These are phyloP conservation scores for Busseola fusca DNA, from an alignment of 2,888 invertebrate genomes.

Conservation along the genomic window DNA sequence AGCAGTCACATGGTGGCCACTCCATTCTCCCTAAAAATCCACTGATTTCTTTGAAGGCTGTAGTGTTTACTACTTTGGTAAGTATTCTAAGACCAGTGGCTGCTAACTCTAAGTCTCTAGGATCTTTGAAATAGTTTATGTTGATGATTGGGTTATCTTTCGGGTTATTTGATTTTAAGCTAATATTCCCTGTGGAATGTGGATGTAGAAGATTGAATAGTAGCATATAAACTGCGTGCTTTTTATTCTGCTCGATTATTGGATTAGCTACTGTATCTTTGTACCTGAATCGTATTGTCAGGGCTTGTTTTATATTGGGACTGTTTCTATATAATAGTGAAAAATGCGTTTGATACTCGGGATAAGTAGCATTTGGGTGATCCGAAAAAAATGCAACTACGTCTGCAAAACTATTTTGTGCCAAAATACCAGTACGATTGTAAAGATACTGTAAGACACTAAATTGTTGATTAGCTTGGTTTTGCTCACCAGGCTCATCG, in stretches of 20 bases:
- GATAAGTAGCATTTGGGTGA: conserved; percentile 68
- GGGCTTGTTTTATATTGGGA: conserved; percentile 10
- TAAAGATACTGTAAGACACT: conserved; percentile 84
- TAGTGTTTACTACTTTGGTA: conserved; percentile 65
- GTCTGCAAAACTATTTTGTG: conserved; percentile 88
- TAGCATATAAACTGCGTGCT: conserved; percentile 73
- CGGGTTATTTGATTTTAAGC: conserved; percentile 88
- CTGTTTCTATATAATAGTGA: conserved; percentile 72
- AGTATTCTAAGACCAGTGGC: conserved; percentile 72
- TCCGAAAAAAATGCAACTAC: conserved; percentile 73
- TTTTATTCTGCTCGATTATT: conserved; percentile 64
- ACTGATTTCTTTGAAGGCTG: conserved; percentile 34
- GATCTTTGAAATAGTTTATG: conserved; percentile 87
- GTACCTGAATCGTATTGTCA: conserved; percentile 54
- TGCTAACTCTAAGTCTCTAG: conserved; percentile 83
- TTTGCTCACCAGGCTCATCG: conserved; percentile 68
- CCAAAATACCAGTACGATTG: conserved; percentile 85
- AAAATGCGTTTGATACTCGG: conserved; percentile 75
- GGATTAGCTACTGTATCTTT: conserved; percentile 59
- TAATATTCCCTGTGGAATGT: conserved; percentile 87
- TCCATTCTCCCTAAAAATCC: conserved; percentile 67
- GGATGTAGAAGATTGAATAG: conserved; percentile 82
- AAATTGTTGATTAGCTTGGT: conserved; percentile 66
- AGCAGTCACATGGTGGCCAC: conserved; percentile 68
- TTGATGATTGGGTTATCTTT: conserved; percentile 76